Evolutionary conservation across 2,797 vertebrate genomes (phyloP), one percentile per base, ranked within the genome.

Genomic region (Xiphophorus birchmanni): DNA sequence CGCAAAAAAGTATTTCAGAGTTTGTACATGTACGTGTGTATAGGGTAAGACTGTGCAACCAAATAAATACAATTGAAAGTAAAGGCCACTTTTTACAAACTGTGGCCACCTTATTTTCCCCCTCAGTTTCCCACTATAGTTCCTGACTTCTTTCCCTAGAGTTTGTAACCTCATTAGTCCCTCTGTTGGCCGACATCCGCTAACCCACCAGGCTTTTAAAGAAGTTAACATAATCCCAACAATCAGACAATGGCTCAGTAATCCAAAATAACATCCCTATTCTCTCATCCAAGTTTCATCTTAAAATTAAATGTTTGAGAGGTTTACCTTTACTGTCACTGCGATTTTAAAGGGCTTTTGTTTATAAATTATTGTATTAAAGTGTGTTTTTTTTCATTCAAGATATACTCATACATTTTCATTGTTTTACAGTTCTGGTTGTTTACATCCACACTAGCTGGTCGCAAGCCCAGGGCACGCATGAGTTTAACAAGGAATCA

Each of bases 181-280:
- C 77, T 79, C 86, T 86, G 82, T 74, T 5, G 74, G 83, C 26
- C 4, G 1, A 76, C 71, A 58, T 47, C 45, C 76, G 56, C n/a
- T 60, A 79, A 73, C 50, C 84, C 77, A 50, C 15, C n/a, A 63
- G n/a, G 75, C 71, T 63, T 91, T 88, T 82, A 86, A 80, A 76
- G n/a, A 73, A 69, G 67, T 72, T 58, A 35, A 52, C 73, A 78
- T 10, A 0, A 56, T 5, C 23, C 23, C 76, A 76, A 63, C 89
- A 91, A 90, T 92, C 87, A 78, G 75, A 52, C 76, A 50, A 71
- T 32, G 4, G 29, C 10, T 73, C 72, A 60, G 23, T 91, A 89
- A 92, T 92, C 91, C 89, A 85, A 85, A 84, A 77, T 88, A 80
- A 91, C 91, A 83, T 80, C 44, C 71, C 15, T 48, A 15, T 17